A percentile compares a stretch with the other conserved stretches of the same genome.
phyloP scores from a whole-genome alignment of 2,113 vertebrate genomes.

The Hippolais icterina region DNA sequence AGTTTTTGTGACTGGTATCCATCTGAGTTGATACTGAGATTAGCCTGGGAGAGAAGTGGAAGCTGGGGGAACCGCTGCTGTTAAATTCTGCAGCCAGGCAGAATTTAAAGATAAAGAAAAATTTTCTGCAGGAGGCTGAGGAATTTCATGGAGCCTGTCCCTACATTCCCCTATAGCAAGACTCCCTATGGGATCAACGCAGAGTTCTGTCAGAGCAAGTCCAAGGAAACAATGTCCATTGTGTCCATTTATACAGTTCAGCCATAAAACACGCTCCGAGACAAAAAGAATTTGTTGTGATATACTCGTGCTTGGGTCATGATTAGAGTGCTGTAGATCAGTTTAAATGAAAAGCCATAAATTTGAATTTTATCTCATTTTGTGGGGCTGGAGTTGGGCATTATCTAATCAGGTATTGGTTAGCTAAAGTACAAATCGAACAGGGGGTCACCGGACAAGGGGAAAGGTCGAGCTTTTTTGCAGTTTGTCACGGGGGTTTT shows the following conservation, averaged over 20 bases:
- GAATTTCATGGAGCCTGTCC: background rate
- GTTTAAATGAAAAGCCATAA: conserved; percentile 86
- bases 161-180: background rate
- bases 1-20: background rate
- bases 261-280: background rate
- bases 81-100: background rate
- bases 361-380: conserved; percentile 82
- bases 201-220: background rate
- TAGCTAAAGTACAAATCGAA: conserved; percentile 81
- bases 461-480: conserved; percentile 81
- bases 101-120: background rate
- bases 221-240: background rate
- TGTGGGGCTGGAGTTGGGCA: conserved; percentile 72
- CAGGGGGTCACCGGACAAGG: conserved; percentile 79
- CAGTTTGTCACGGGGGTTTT: conserved; percentile 79
- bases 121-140: background rate
- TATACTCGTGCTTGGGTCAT: conserved; percentile 14
- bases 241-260: background rate
- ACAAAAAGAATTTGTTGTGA: conserved; percentile 60
- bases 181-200: background rate
- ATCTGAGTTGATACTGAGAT: background rate
- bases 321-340: conserved; percentile 65
- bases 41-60: background rate
- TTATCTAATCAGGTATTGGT: conserved; percentile 86
- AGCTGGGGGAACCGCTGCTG: background rate